Conservation (phyloP, 2,113 vertebrate genomes). For the Tricholaema leucomelas region DNA sequence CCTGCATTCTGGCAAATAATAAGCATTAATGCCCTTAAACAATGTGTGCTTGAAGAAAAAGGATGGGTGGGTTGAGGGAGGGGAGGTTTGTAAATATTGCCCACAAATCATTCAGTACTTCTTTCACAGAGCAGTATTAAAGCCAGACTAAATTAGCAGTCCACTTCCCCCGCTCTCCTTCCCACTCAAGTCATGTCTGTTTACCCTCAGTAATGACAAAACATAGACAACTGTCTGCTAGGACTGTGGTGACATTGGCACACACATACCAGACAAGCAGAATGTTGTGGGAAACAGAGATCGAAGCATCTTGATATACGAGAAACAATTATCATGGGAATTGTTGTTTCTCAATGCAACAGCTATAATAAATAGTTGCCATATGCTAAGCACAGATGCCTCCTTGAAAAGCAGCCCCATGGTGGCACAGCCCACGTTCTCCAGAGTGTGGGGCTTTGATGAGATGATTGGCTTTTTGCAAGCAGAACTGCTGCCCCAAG, state of each 20-base stretch:
- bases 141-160: constrained; percentile 75
- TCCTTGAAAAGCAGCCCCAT: constrained; percentile 74
- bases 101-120: constrained; percentile 67
- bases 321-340: constrained; percentile 80
- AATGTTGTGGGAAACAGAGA: constrained; percentile 78
- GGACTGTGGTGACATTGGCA: constrained; percentile 69
- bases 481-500: constrained; percentile 44
- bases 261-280: constrained; percentile 73
- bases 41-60: constrained; percentile 42
- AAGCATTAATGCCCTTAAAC: constrained; percentile 55
- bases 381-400: constrained; percentile 82
- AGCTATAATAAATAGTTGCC: constrained; percentile 81
- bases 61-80: constrained; percentile 27
- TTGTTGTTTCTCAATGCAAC: constrained; percentile 78
- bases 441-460: constrained; percentile 60
- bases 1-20: constrained; percentile 23
- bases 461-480: constrained; percentile 42
- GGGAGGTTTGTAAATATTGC: constrained; percentile 68
- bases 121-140: constrained; percentile 67
- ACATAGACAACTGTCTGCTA: constrained; percentile 74
- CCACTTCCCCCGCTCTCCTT: constrained; percentile 69
- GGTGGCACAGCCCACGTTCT: constrained; percentile 69
- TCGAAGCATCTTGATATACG: constrained; percentile 75
- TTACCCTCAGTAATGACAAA: constrained; percentile 77
- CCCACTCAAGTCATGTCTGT: constrained; percentile 76